Base-by-base conservation (phyloP, 2,797 vertebrate species). In the Knipowitschia caucasica region DNA sequence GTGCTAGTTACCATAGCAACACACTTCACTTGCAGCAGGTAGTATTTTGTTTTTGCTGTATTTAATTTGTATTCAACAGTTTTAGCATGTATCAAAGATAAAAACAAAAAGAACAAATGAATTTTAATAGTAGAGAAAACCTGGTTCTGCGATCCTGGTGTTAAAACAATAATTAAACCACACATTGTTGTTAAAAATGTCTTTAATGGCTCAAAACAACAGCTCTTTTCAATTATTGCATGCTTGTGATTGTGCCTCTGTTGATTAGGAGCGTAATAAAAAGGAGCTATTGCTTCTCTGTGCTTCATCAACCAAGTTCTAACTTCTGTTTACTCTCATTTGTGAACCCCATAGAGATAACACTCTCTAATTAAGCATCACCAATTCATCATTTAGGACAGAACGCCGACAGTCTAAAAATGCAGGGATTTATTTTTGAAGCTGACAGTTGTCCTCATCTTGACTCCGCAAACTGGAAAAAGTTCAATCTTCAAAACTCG, bases 261-360 rank as follows among this genome's bases (percentile, higher is more conserved):
- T 44, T 40, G 34, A 40, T 53, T 20, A 24, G 43, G 3, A 18
- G 4, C 15, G 20, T 54, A 38, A 43, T 20, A 40, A 55, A 44
- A 2, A 53, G n/a, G 38, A 53, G 14, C 11, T 38, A 25, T 34
- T 14, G 35, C 24, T n/a, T 60, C 67, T 67, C 58, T 56, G 50
- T 64, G 35, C 51, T 56, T 17, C 39, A 67, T 75, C 73, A 47
- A 62, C 73, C 71, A 49, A 63, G 44, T 57, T 76, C 67, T 30
- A 74, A 61, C 50, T 57, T 45, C 61, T 70, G 69, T 78, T 78
- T 62, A 56, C 56, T 66, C 67, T 71, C 53, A 50, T 64, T 72
- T 56, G 10, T 25, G 25, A 59, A 59, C 61, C 61, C 45, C 26
- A 17, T 50, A 42, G 46, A 71, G 66, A 76, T 71, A 69, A 58